Evolutionary conservation across 2,797 vertebrate species (phyloP).

Genomic region (Malurus splendens): DNA sequence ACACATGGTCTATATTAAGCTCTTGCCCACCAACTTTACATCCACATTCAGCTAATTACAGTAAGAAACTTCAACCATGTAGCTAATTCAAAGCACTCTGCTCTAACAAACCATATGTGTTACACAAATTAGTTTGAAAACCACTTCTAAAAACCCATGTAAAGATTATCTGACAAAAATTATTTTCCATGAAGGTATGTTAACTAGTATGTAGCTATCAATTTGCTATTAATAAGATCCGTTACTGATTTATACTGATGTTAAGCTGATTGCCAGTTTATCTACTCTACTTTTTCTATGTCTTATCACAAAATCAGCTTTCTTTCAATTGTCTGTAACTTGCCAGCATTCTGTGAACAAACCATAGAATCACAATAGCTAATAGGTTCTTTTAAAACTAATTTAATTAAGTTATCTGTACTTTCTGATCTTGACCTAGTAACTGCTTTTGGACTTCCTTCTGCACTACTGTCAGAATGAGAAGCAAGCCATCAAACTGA

Average conservation of each 20-base stretch:
- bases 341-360: neutral
- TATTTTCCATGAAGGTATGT: neutral
- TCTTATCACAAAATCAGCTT: neutral
- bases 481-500: neutral
- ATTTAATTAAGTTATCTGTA: neutral
- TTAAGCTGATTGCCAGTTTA: neutral
- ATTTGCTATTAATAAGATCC: neutral
- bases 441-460: neutral
- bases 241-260: neutral
- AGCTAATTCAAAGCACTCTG: conserved; percentile 1
- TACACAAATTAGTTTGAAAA: neutral
- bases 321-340: neutral
- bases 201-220: neutral
- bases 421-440: neutral
- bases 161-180: neutral
- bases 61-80: neutral
- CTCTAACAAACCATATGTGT: neutral
- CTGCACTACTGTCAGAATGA: neutral
- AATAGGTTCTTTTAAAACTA: neutral
- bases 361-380: neutral
- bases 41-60: neutral
- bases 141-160: neutral
- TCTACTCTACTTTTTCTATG: neutral
- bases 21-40: neutral
- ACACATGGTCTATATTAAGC: neutral